Evolutionary conservation across 2,888 invertebrate species (phyloP).

Genomic region (Perithous albicinctus): DNA sequence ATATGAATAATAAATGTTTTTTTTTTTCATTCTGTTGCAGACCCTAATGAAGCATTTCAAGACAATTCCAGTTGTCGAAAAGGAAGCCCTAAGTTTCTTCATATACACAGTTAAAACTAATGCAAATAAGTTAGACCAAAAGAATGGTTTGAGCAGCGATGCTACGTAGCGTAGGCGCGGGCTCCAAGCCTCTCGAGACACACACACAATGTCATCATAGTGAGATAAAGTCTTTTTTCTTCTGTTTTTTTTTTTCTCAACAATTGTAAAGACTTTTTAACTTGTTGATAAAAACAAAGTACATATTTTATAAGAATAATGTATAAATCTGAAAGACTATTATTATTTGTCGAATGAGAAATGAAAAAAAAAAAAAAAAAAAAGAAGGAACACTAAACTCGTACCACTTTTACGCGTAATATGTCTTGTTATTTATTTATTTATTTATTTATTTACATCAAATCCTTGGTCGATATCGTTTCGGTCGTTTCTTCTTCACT

Average conservation of each 20-base stretch:
- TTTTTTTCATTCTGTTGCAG: constrained; percentile 87
- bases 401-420: constrained; percentile 62
- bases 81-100: constrained; percentile 97
- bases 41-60: constrained; percentile 97
- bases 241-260: too few species aligned
- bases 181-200: constrained; percentile 55
- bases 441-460: constrained; percentile 68
- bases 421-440: constrained; percentile 16
- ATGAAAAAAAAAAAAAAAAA: constrained; percentile 35
- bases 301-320: constrained; percentile 78
- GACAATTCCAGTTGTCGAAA: constrained; percentile 97
- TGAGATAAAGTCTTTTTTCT: constrained; percentile 69
- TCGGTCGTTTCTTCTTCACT: constrained; percentile 84
- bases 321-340: constrained; percentile 69
- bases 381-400: too few species aligned
- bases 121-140: constrained; percentile 94
- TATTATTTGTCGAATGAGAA: constrained; percentile 64
- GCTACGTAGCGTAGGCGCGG: constrained; percentile 84
- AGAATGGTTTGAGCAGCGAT: constrained; percentile 91
- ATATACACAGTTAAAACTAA: constrained; percentile 98
- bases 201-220: constrained; percentile 62
- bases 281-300: constrained; percentile 78
- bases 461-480: constrained; percentile 77
- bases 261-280: constrained; percentile 69
- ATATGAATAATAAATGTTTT: not conserved